Conservation (phyloP, 2,113 vertebrate species). For the Crotophaga sulcirostris region DNA sequence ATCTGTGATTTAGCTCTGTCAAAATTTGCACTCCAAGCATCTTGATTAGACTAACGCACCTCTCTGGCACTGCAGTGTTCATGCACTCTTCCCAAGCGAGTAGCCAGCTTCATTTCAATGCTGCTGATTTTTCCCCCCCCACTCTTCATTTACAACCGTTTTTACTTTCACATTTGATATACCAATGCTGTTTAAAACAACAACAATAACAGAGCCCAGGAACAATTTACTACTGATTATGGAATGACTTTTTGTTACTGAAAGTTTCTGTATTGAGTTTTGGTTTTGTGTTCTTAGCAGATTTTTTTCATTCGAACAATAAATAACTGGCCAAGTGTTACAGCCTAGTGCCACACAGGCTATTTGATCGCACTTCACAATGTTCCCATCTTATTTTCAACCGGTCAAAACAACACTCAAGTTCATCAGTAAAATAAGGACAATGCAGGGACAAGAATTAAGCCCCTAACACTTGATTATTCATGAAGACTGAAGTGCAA, state of each 20-base stretch:
- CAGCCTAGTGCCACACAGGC: background rate
- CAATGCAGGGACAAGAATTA: background rate
- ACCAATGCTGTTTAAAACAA: constrained; percentile 2
- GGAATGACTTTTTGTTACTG: constrained; percentile 5
- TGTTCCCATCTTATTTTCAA: background rate
- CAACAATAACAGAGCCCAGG: background rate
- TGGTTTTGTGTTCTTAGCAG: background rate
- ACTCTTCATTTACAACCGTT: background rate
- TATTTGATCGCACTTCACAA: background rate
- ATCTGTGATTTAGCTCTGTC: background rate
- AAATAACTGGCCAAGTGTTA: background rate
- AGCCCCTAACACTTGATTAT: background rate
- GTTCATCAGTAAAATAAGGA: background rate
- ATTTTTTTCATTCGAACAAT: background rate
- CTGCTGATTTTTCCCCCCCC: background rate
- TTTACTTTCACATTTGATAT: constrained; percentile 20
- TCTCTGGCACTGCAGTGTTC: background rate
- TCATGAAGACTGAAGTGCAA: background rate
- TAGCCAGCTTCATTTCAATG: background rate
- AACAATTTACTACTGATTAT: background rate
- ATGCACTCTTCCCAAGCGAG: background rate
- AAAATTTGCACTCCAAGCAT: background rate
- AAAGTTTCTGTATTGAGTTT: constrained; percentile 28
- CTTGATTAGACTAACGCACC: background rate
- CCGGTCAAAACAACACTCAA: background rate